Evolutionary conservation across 2,797 vertebrate genomes (phyloP).

Genomic region (Anisognathus igniventris): DNA sequence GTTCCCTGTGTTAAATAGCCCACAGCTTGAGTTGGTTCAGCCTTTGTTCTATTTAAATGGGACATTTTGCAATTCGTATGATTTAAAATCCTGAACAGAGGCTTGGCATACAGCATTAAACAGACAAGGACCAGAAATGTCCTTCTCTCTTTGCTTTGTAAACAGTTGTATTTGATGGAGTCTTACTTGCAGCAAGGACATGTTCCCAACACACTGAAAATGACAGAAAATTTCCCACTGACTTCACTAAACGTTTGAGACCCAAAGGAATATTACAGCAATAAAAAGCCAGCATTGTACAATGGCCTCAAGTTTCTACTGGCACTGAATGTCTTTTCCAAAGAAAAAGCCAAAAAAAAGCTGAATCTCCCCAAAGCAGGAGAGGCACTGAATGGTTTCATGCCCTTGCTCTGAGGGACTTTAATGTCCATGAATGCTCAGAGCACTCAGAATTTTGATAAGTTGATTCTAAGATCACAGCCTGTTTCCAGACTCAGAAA

Average conservation of each 20-base stretch:
- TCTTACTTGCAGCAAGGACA: background rate
- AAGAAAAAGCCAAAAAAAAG: background rate
- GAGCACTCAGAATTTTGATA: background rate
- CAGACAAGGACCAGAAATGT: background rate
- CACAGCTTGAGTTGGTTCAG: background rate
- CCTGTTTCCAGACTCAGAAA: background rate
- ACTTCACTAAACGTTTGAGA: background rate
- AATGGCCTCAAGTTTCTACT: background rate
- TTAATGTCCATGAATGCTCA: background rate
- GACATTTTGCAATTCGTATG: background rate
- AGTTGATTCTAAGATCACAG: conserved; percentile 13
- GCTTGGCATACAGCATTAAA: background rate
- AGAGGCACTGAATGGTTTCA: background rate
- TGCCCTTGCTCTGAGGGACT: conserved; percentile 21
- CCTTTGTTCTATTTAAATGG: background rate
- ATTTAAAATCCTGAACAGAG: background rate
- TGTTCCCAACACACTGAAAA: background rate
- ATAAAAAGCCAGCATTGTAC: background rate
- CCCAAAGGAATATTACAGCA: background rate
- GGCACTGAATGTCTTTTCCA: background rate
- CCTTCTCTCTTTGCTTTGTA: background rate
- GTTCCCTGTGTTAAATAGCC: background rate
- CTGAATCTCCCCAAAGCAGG: background rate
- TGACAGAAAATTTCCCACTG: background rate
- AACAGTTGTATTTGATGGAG: background rate